Percentiles rank a stretch among this genome's conserved stretches.
phyloP scores from a whole-genome alignment of 2,113 vertebrate species.

The Ammodytes dubius region DNA sequence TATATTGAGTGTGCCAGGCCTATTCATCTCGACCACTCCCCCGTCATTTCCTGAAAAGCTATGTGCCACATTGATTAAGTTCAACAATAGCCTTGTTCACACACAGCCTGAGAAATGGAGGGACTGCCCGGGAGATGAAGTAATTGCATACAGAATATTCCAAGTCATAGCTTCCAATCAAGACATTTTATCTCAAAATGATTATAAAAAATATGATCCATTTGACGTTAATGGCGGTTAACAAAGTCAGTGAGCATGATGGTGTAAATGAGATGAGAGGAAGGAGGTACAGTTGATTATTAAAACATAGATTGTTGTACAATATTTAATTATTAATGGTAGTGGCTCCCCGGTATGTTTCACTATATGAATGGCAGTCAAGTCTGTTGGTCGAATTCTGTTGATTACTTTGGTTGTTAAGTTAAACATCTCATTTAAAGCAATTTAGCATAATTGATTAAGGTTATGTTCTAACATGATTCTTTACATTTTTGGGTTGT shows the following conservation, averaged over 20 bases:
- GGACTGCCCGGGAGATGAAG: conserved; percentile 37
- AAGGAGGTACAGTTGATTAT: background rate
- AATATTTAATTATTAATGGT: background rate
- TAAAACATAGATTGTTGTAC: background rate
- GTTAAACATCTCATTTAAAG: background rate
- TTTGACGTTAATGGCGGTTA: conserved; percentile 30
- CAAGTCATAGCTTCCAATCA: conserved; percentile 37
- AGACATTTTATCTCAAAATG: conserved; percentile 33
- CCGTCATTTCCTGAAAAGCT: conserved; percentile 59
- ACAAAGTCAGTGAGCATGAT: background rate
- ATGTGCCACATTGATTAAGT: conserved; percentile 68
- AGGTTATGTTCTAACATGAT: no score
- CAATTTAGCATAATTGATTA: no score
- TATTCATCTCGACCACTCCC: conserved; percentile 69
- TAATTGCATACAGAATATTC: conserved; percentile 48
- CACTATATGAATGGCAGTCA: no score
- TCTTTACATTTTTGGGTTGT: no score
- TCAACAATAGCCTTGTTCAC: conserved; percentile 69
- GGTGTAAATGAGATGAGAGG: background rate
- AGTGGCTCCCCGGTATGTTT: background rate
- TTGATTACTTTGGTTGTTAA: background rate
- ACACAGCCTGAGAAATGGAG: conserved; percentile 56
- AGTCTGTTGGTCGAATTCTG: background rate
- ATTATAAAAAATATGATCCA: conserved; percentile 33
- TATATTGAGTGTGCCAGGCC: conserved; percentile 69